Evolutionary conservation across 2,113 vertebrate genomes (phyloP), one percentile per base, ranked within the genome.

Genomic region (Eublepharis macularius): DNA sequence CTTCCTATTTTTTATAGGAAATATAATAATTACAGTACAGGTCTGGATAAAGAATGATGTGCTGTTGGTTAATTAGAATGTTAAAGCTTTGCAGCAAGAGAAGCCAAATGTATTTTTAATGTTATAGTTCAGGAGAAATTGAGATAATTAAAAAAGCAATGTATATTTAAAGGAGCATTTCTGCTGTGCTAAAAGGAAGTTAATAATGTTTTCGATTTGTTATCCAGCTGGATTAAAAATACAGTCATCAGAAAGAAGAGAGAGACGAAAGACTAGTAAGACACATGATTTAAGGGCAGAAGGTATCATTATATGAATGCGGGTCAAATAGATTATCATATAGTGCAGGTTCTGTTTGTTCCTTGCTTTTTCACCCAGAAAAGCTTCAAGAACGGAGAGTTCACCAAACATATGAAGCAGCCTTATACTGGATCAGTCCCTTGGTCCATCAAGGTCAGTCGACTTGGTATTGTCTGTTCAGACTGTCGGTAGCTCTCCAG

Each of bases 61-160:
- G 36, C 43, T 87, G 41, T 0, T 0, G 6, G 12, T 29, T 82
- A 81, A 82, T 89, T 81, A 57, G 6, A 83, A 24, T 57, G 6
- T 87, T 72, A 87, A n/a, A 41, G 2, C 85, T 85, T 32, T 19
- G 70, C 14, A 63, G 6, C 79, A 47, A n/a, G 1, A 29, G 26
- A 54, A 34, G 68, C 21, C 41, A 87, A 10, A 60, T 70, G 12
- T 82, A 49, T 54, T 83, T 89, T 89, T 82, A 76, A 80, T 77
- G 1, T 43, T 81, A 77, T 19, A 49, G 51, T 78, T 81, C 19
- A 60, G 13, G 60, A 81, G 43, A 81, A 81, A 57, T 1, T 0
- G n/a, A 86, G 65, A 84, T 41, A 69, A 66, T 29, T 1, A 21
- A 77, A 16, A 66, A 78, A 7, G 41, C 2, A 77, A 81, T 88